Conservation (phyloP, 2,113 vertebrate genomes). For the Sisor rabdophorus region DNA sequence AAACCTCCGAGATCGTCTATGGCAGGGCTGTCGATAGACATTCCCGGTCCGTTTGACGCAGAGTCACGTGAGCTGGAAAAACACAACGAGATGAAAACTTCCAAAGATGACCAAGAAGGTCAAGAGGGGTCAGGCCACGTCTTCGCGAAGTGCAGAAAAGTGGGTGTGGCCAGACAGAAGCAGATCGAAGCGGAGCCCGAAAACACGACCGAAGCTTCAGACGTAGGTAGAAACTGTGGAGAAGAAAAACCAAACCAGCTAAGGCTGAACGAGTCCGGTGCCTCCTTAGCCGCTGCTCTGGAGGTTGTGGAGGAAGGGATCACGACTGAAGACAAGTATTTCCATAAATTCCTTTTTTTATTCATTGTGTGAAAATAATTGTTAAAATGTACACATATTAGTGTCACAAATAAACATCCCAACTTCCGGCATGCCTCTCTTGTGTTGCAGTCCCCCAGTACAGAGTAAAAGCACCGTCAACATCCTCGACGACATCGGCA, state of each 20-base stretch:
- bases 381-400: not conserved
- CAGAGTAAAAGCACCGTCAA: constrained; percentile 47
- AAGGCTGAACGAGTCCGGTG: constrained; percentile 88
- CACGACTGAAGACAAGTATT: constrained; percentile 82
- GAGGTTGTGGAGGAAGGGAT: constrained; percentile 91
- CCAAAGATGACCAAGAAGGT: constrained; percentile 11
- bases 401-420: not conserved
- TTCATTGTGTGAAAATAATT: not conserved
- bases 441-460: constrained; percentile 30
- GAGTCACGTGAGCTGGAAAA: constrained; percentile 44
- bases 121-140: constrained; percentile 11
- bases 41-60: constrained; percentile 52
- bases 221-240: constrained; percentile 43
- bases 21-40: constrained; percentile 77
- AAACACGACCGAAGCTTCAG: not conserved
- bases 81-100: constrained; percentile 48
- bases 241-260: constrained; percentile 47
- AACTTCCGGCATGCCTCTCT: not conserved
- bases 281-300: constrained; percentile 85
- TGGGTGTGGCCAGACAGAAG: constrained; percentile 46
- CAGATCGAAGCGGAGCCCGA: constrained; percentile 37
- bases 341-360: constrained; percentile 58
- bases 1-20: constrained; percentile 88
- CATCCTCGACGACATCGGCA: constrained; percentile 53
- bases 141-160: constrained; percentile 36